phyloP scores from a whole-genome alignment of 2,797 vertebrate species.

The Toxotes lorentzi region DNA sequence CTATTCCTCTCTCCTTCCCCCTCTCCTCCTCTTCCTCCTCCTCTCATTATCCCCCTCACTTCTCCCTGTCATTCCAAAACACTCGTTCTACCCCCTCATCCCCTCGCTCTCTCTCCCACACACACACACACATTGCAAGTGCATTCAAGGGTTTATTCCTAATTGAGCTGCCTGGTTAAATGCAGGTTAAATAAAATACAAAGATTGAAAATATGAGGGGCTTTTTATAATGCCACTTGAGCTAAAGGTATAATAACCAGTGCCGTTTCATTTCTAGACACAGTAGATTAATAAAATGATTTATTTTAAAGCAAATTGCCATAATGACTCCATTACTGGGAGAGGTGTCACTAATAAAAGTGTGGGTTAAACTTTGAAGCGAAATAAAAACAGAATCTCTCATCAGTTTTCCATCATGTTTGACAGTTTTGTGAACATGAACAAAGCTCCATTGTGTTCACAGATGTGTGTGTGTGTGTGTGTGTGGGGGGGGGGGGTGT shows the following conservation, averaged over 20 bases:
- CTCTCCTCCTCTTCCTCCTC: slow-evolving; percentile 73
- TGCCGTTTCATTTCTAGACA: slow-evolving; percentile 25
- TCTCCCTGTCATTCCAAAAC: slow-evolving; percentile 76
- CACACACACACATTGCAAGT: slow-evolving; percentile 5
- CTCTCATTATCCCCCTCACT: slow-evolving; percentile 80
- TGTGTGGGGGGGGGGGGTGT: not conserved
- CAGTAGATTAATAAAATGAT: slow-evolving; percentile 39
- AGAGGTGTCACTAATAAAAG: slow-evolving; percentile 24
- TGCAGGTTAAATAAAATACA: slow-evolving; percentile 66
- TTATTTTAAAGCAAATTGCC: slow-evolving; percentile 42
- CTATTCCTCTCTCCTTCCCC: slow-evolving; percentile 75
- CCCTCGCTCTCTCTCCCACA: slow-evolving; percentile 26
- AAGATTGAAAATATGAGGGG: slow-evolving; percentile 38
- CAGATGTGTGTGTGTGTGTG: slow-evolving; percentile 29
- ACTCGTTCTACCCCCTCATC: slow-evolving; percentile 50
- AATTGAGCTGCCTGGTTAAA: slow-evolving; percentile 71
- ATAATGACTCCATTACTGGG: slow-evolving; percentile 35
- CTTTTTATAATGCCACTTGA: slow-evolving; percentile 36
- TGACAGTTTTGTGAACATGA: slow-evolving; percentile 19
- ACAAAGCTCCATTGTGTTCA: slow-evolving; percentile 48
- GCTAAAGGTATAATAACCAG: slow-evolving; percentile 48
- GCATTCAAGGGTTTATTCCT: slow-evolving; percentile 52
- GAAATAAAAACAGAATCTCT: slow-evolving; percentile 32
- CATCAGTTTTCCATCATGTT: not conserved
- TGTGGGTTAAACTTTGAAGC: slow-evolving; percentile 23